Percentiles rank a stretch among this genome's conserved stretches.
Evolutionary conservation across 2,888 invertebrate species (phyloP).

Genomic region (Dynastes grantii): DNA sequence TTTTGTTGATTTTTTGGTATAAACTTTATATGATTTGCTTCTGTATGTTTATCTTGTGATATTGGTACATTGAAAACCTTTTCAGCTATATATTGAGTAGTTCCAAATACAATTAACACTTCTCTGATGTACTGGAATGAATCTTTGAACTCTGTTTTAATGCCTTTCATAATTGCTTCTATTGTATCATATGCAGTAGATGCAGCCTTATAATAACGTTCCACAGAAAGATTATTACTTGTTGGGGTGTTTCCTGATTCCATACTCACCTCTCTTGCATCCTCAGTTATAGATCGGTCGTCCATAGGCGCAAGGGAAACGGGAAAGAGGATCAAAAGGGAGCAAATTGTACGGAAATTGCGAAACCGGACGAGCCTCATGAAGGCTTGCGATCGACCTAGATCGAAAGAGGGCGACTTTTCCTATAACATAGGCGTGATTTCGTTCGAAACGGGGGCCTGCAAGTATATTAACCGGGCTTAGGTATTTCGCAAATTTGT

Average conservation of each 20-base stretch:
- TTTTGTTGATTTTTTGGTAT: constrained; percentile 62
- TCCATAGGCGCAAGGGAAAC: no score
- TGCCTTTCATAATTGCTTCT: constrained; percentile 61
- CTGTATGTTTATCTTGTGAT: constrained; percentile 61
- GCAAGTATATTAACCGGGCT: no score
- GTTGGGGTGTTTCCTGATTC: constrained; percentile 26
- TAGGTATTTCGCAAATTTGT: no score
- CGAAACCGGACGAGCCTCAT: no score
- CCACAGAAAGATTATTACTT: constrained; percentile 59
- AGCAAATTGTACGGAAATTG: no score
- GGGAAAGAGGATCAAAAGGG: no score
- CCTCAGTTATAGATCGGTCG: no score
- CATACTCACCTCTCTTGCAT: constrained; percentile 53
- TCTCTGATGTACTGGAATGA: constrained; percentile 59
- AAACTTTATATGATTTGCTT: constrained; percentile 62
- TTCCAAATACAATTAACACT: constrained; percentile 64
- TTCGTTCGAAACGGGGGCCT: no score
- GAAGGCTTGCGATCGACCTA: no score
- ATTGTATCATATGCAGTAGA: constrained; percentile 63
- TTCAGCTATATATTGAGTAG: constrained; percentile 62
- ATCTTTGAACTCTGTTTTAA: constrained; percentile 61
- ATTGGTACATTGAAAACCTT: constrained; percentile 62
- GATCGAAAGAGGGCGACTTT: no score
- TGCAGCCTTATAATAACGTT: constrained; percentile 61
- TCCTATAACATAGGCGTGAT: no score